These are phyloP conservation scores for Anguilla obscura DNA, from an alignment of 2,797 vertebrate genomes.

Conservation along the genomic window DNA sequence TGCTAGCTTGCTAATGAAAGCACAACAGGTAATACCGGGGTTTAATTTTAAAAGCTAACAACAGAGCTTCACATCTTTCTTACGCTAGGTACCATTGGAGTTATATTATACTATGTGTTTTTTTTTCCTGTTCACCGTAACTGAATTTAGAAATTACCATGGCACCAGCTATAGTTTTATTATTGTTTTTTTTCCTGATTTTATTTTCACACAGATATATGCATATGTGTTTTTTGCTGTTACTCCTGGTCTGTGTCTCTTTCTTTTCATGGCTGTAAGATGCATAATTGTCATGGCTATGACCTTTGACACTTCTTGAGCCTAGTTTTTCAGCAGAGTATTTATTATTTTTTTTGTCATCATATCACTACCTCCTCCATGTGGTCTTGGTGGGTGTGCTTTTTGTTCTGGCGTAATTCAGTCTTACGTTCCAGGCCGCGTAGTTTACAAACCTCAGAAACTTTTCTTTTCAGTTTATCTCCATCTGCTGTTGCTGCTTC, in stretches of 20 bases:
- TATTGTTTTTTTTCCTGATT: background rate
- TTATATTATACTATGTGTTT: background rate
- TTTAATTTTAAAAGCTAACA: conserved; percentile 23
- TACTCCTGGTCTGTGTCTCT: background rate
- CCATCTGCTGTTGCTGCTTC: background rate
- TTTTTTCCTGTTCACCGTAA: background rate
- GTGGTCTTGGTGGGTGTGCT: conserved; percentile 13
- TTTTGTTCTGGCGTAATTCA: background rate
- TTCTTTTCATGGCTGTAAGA: background rate
- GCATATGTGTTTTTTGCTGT: background rate
- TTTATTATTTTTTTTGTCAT: conserved; percentile 33
- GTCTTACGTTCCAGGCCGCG: background rate
- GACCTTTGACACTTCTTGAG: background rate
- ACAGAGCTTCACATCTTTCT: background rate
- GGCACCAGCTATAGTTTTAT: background rate
- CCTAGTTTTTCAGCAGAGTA: background rate
- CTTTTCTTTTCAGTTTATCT: background rate
- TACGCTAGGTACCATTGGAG: background rate
- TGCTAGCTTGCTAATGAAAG: conserved; percentile 54
- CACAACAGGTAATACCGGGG: conserved; percentile 66
- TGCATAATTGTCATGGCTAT: background rate
- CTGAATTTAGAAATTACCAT: background rate
- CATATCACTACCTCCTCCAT: conserved; percentile 64
- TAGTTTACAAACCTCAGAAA: background rate
- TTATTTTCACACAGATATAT: background rate